Percentiles rank a stretch among this genome's conserved stretches.
Conservation (phyloP, 2,888 invertebrate species). For the Endotricha flammealis region DNA sequence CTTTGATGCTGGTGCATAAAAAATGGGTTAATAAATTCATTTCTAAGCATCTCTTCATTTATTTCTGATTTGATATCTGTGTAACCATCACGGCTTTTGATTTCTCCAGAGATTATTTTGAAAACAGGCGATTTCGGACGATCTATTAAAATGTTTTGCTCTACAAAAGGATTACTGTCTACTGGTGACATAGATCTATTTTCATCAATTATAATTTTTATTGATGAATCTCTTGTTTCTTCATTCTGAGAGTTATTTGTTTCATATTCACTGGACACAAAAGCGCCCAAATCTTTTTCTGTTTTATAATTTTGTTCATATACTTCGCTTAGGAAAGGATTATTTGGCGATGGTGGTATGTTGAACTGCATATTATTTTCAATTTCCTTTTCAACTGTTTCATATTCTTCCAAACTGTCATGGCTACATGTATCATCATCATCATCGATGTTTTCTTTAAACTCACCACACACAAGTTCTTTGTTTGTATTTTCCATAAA, state of each 20-base stretch:
- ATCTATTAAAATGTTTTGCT: slow-evolving; percentile 34
- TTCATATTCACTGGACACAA: slow-evolving; percentile 58
- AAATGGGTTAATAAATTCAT: slow-evolving; percentile 62
- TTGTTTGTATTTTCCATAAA: slow-evolving; percentile 18
- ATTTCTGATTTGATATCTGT: slow-evolving; percentile 26
- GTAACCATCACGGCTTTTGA: slow-evolving; percentile 38
- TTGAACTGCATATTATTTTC: slow-evolving; percentile 37
- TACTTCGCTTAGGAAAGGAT: slow-evolving; percentile 52
- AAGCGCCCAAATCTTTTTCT: slow-evolving; percentile 49
- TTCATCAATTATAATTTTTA: slow-evolving; percentile 45
- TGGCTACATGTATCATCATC: slow-evolving; percentile 17
- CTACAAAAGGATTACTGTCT: slow-evolving; percentile 46
- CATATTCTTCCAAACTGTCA: slow-evolving; percentile 35
- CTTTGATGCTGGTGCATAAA: slow-evolving; percentile 43
- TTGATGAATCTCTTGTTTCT: slow-evolving; percentile 41
- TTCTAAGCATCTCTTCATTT: slow-evolving; percentile 39
- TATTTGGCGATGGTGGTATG: slow-evolving; percentile 37
- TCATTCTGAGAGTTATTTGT: slow-evolving; percentile 59
- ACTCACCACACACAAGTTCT: slow-evolving; percentile 9
- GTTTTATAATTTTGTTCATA: slow-evolving; percentile 41
- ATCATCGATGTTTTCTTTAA: slow-evolving; percentile 17
- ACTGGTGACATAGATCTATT: slow-evolving; percentile 27
- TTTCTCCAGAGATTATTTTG: slow-evolving; percentile 56
- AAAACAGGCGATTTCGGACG: slow-evolving; percentile 65
- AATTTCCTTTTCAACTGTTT: slow-evolving; percentile 30